Evolutionary conservation across 2,888 invertebrate genomes (phyloP), one percentile per base, ranked within the genome.

Genomic region (Epirrhoe alternata): DNA sequence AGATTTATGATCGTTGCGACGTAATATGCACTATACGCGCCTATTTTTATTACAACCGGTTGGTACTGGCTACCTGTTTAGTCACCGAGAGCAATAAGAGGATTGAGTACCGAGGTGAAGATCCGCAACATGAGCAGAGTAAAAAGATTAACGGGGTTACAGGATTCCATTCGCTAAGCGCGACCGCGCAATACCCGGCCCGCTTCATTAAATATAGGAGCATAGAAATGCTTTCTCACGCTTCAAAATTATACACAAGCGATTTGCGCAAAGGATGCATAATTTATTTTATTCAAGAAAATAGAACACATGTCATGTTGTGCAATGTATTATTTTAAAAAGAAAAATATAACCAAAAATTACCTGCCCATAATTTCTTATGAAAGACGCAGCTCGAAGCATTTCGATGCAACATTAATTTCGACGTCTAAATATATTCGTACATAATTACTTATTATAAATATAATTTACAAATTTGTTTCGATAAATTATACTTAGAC

Each of bases 341-440:
- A 42, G 5, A 42, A 0, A 12, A 42, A 42, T 42, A 12, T 42
- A 1, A 42, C 35, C 6, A 31, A 57, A 17, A 16, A 31, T 75
- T 86, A 89, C 91, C 89, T 89, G 90, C 64, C 88, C 84, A 77
- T 89, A 90, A 69, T 83, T 85, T 82, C 89, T 86, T 78, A 91
- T 85, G 76, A 92, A 90, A 66, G 92, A 91, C 65, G 92, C 87
- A 45, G 89, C 92, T 64, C 92, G 92, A 74, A 90, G 82, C 92
- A 93, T 93, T 76, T 81, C 35, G 75, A 69, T 74, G 72, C 74
- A 76, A 72, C 76, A 78, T 75, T 73, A 81, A 77, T 79, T 77
- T 80, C 71, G 72, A 72, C 68, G 68, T 66, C 64, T 45, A 30
- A 30, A 42, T 33, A 33, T 55, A 24, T 38, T 55, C 24, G 17